Base-by-base conservation (phyloP, 2,797 vertebrate species). In the Thamnophis elegans region DNA sequence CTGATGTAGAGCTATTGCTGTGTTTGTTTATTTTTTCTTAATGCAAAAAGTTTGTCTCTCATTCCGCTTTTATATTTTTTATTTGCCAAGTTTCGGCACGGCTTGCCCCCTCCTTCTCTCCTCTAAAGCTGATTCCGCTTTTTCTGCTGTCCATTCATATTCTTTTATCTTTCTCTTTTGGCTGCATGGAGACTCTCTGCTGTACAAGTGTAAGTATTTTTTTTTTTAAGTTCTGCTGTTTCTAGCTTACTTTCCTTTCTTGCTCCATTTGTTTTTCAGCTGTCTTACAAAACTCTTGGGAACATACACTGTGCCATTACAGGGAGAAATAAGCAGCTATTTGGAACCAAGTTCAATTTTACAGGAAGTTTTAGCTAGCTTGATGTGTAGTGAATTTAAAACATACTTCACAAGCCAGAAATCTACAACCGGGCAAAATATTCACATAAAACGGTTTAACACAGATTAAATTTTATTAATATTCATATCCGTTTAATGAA, bases 151-250 rank as follows among this genome's bases (percentile, higher is more conserved):
- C 97, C 97, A 97, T 97, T 97, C 96, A 98, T 97, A 96, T 98
- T 97, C 97, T 98, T 94, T 98, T 97, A 97, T 98, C 89, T 97
- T 97, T 97, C 97, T 98, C 98, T 98, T 97, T 98, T 98, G 98
- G 98, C 98, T 98, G 98, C 98, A 97, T 98, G 98, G 98, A 98
- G 98, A 98, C 98, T 98, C 98, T 98, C 97, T 98, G 98, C 98
- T 98, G 98, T 97, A 98, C 98, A 97, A 98, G 98, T 98, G 98
- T 98, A 98, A 98, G 98, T 98, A 98, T 96, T 96, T 96, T 96
- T 96, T 96, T 96, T 96, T 82, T 47, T 36, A 88, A 95, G 97
- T 96, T 95, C 95, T 96, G 97, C 96, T 93, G 93, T 95, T 96
- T 96, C 95, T 95, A 95, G 94, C 96, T 90, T 95, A 95, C 92